Base-by-base conservation (phyloP, 2,113 vertebrate genomes). In the Stigmatopora argus region DNA sequence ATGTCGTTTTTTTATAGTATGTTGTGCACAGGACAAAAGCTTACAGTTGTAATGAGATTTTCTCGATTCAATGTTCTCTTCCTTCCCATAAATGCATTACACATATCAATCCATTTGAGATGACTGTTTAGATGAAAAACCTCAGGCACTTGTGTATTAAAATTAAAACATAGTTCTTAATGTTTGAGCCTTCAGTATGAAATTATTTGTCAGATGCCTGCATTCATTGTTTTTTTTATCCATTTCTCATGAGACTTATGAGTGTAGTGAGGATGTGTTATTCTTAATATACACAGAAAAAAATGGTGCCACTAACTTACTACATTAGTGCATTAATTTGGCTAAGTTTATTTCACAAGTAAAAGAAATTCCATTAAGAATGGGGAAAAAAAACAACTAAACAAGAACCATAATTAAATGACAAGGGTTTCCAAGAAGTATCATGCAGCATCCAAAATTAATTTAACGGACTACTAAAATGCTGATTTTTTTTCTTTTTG, bases 41-140 rank as follows among this genome's bases (percentile, higher is more conserved):
- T 26, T 10, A n/a, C 14, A 0, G 7, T 48, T 31, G 17, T 80
- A 73, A 78, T 26, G 14, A 17, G 44, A 47, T 72, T 78, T 67
- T 7, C 65, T 67, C 75, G 64, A 81, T 83, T 78, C 14, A 61
- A 69, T 9, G 6, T 76, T 80, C 78, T 73, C 72, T 83, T 83
- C 78, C 78, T 73, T 73, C 77, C 64, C 34, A 59, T 83, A 68
- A 81, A 74, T 69, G 57, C 51, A 83, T 77, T 75, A 78, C 62
- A 58, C 12, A 14, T 63, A 53, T 76, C 45, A 77, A 59, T 3
- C 9, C 13, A 5, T 44, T 62, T 67, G 57, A 31, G 35, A 77
- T 61, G 18, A 6, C 23, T 23, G 26, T 69, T 46, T 46, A 41
- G 69, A 78, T 74, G 55, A 66, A 75, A 72, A 17, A 60, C 72